Base-by-base conservation (phyloP, 2,113 vertebrate species). In the Gobius niger region DNA sequence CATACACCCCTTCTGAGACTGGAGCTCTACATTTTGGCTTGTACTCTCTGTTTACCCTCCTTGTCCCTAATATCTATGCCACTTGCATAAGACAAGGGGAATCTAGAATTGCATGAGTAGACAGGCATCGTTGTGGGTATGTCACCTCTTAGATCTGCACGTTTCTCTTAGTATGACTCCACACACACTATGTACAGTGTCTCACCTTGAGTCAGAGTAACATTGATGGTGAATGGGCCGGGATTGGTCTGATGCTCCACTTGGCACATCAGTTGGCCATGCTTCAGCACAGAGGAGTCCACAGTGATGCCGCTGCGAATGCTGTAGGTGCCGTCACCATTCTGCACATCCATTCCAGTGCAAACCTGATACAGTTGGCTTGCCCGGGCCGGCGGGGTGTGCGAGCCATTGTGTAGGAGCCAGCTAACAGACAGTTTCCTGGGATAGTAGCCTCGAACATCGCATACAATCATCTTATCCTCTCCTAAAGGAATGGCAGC, bases 401-500 rank as follows among this genome's bases (percentile, higher is more conserved):
- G 13, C 10, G 70, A 67, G 56, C 71, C 67, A 12, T 63, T 79
- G 42, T 67, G 67, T 50, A 82, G 52, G 44, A 71, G 44, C 90
- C 90, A 92, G 0, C 49, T 78, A 12, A 92, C 74, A 0, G 77
- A 56, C 57, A 91, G 50, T 7, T 79, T 74, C 68, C 83, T 50
- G 9, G 90, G 90, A 47, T 89, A 91, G 73, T 85, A 91, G 9
- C 68, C 61, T 51, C 60, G 62, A 40, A 88, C 69, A 6, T 88
- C 76, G 70, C 89, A 91, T 42, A 80, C 68, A 47, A 92, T 64
- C 0, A 82, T 88, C 68, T 82, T 90, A 60, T 89, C 85, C 73
- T 87, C 78, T 0, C 87, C 91, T 9, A 71, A 61, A 5, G 40
- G 68, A 56, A 86, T 67, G 0, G 50, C 51, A 1, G 73, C 68